Conservation (phyloP, 2,888 invertebrate species). For the Trichopria drosophilae region DNA sequence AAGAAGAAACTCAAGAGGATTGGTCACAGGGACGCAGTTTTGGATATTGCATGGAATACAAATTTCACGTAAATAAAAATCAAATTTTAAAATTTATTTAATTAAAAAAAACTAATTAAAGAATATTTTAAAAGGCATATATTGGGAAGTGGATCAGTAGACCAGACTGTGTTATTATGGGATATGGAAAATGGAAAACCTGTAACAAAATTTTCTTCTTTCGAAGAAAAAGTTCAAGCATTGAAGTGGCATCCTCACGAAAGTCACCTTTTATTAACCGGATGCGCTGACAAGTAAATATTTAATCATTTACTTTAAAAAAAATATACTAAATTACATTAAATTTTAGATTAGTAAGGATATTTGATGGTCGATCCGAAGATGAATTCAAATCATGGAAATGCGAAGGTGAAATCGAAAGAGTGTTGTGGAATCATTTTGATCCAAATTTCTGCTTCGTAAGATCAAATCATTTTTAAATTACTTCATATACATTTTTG, state of each 20-base stretch:
- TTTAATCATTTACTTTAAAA: slow-evolving; percentile 9
- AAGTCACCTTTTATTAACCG: slow-evolving; percentile 79
- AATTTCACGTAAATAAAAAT: slow-evolving; percentile 63
- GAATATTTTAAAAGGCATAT: slow-evolving; percentile 68
- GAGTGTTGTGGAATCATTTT: slow-evolving; percentile 80
- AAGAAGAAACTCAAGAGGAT: slow-evolving; percentile 70
- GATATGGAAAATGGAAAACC: slow-evolving; percentile 82
- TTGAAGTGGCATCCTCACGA: slow-evolving; percentile 83
- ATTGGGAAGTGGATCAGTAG: slow-evolving; percentile 91
- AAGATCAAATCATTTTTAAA: slow-evolving; percentile 47
- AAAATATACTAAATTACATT: slow-evolving; percentile 1
- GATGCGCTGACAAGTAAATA: slow-evolving; percentile 74
- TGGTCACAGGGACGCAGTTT: slow-evolving; percentile 88
- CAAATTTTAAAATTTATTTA: slow-evolving; percentile 7
- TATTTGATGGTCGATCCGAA: slow-evolving; percentile 77
- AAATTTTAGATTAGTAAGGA: slow-evolving; percentile 66
- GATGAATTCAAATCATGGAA: slow-evolving; percentile 70
- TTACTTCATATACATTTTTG: slow-evolving; percentile 5
- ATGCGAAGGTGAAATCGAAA: slow-evolving; percentile 81
- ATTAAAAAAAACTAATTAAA: neutral
- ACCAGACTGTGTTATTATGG: slow-evolving; percentile 86
- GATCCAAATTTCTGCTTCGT: slow-evolving; percentile 80
- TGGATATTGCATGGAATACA: slow-evolving; percentile 89
- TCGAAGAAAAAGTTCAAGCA: slow-evolving; percentile 83
- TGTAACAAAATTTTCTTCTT: slow-evolving; percentile 73